These are phyloP conservation scores for Hypotaenidia okinawae DNA, from an alignment of 2,797 vertebrate species.

Conservation along the genomic window DNA sequence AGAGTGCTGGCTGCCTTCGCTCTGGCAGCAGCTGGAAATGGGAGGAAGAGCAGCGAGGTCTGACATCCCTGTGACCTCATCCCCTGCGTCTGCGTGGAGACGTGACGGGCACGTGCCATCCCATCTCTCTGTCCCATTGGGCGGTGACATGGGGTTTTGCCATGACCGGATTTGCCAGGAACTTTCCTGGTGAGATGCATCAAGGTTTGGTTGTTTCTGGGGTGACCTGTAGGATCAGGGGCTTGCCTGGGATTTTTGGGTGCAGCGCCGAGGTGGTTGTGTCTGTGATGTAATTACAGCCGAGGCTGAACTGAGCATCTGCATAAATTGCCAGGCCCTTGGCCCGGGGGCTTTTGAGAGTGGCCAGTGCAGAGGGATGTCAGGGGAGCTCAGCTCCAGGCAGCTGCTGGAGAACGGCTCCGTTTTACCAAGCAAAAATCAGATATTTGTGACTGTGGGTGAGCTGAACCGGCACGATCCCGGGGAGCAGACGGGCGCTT, in stretches of 20 bases:
- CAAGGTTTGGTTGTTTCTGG: not conserved
- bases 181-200: not conserved
- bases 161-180: not conserved
- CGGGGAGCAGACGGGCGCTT: not conserved
- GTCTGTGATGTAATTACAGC: not conserved
- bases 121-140: not conserved
- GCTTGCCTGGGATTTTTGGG: not conserved
- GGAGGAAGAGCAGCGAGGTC: not conserved
- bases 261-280: accelerated
- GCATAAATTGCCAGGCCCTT: not conserved
- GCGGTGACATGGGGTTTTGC: not conserved
- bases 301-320: not conserved
- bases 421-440: not conserved
- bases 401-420: not conserved
- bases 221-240: not conserved
- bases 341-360: not conserved
- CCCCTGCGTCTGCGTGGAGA: not conserved
- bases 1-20: not conserved
- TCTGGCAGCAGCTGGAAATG: accelerated
- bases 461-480: accelerated
- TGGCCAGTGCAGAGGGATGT: accelerated
- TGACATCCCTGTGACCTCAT: not conserved
- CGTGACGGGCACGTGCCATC: not conserved
- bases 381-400: not conserved
- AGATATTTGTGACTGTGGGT: not conserved